A percentile compares a stretch with the other conserved stretches of the same genome.
Conservation (phyloP, 1,140 invertebrate genomes). For the Cheumatopsyche charites region DNA sequence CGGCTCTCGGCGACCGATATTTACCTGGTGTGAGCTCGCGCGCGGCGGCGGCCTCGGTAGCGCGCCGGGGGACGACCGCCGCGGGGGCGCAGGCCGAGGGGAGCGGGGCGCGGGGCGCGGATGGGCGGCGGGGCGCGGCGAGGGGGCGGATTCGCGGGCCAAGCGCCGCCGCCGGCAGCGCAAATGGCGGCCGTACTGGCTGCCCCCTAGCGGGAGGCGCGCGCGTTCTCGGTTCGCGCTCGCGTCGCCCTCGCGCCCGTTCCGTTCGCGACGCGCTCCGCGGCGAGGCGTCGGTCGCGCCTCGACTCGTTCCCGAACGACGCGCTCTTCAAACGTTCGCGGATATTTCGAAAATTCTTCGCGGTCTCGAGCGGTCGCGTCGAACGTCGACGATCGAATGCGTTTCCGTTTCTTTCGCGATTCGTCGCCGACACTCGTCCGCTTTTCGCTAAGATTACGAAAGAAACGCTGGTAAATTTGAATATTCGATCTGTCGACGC, state of each 20-base stretch:
- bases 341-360: too few species aligned
- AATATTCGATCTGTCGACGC: too few species aligned
- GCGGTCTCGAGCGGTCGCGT: too few species aligned
- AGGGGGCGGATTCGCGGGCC: conserved; percentile 30
- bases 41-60: conserved; percentile 6
- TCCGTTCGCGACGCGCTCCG: too few species aligned
- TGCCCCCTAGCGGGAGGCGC: conserved; percentile 30
- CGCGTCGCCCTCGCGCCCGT: too few species aligned
- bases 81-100: not conserved
- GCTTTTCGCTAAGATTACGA: too few species aligned
- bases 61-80: not conserved
- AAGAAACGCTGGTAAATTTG: too few species aligned
- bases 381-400: too few species aligned
- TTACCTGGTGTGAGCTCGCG: not conserved
- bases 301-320: not conserved
- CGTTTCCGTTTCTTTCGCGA: not conserved
- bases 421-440: not conserved
- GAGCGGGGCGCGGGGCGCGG: not conserved
- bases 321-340: not conserved
- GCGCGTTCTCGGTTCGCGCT: not conserved
- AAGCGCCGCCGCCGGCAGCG: conserved; percentile 30
- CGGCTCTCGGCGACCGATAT: not conserved
- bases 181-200: conserved; percentile 31
- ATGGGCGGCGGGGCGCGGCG: conserved; percentile 13
- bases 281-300: not conserved